These are phyloP conservation scores for Callaeas wilsoni DNA, from an alignment of 2,113 vertebrate genomes.

Conservation along the genomic window DNA sequence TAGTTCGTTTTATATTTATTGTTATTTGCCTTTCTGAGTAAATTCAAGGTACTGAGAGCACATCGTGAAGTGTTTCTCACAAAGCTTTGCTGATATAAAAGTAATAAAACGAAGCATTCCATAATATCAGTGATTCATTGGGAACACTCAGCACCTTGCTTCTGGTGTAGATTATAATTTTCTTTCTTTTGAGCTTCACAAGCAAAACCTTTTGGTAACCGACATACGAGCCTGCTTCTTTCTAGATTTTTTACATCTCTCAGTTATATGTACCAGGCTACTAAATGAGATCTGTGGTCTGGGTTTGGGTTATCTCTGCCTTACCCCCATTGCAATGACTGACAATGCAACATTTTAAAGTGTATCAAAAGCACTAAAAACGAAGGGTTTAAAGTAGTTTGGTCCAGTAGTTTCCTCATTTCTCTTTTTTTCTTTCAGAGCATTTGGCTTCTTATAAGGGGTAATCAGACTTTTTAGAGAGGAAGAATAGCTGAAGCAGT, in stretches of 20 bases:
- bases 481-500: not conserved
- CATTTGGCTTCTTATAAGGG: not conserved
- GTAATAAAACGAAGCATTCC: not conserved
- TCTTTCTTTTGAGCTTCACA: not conserved
- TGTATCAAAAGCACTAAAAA: not conserved
- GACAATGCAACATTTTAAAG: not conserved
- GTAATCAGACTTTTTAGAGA: not conserved
- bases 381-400: not conserved
- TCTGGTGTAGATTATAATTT: not conserved
- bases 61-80: not conserved
- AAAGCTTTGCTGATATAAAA: constrained; percentile 7
- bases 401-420: not conserved
- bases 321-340: not conserved
- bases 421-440: not conserved
- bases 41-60: not conserved
- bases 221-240: not conserved
- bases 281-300: not conserved
- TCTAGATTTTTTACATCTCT: not conserved
- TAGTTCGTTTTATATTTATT: not conserved
- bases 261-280: not conserved
- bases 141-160: not conserved
- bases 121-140: not conserved
- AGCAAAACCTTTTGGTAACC: not conserved
- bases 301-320: not conserved
- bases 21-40: not conserved